Conservation (phyloP, 2,113 vertebrate species). For the Paracanthobrama guichenoti region DNA sequence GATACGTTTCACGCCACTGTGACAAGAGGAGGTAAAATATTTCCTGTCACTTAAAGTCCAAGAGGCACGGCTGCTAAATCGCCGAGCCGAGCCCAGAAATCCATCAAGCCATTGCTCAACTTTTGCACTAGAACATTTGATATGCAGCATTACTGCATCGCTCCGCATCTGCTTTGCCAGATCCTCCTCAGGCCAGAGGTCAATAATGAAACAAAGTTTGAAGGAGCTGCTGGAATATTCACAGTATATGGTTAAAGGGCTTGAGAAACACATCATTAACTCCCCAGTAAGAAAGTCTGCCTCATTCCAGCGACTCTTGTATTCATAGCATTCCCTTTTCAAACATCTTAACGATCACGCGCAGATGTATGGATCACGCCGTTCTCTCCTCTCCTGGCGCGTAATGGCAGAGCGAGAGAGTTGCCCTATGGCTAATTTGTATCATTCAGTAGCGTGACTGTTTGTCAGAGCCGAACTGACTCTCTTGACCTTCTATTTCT, state of each 20-base stretch:
- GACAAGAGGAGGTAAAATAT: conserved; percentile 47
- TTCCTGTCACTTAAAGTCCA: conserved; percentile 40
- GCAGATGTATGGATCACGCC: conserved; percentile 15
- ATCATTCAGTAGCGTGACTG: conserved; percentile 57
- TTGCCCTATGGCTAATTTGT: conserved; percentile 55
- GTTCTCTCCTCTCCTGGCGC: conserved; percentile 25
- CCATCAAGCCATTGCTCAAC: conserved; percentile 2
- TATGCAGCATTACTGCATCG: conserved; percentile 6
- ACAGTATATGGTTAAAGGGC: conserved; percentile 30
- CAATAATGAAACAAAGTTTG: conserved; percentile 38
- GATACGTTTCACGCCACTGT: conserved; percentile 40
- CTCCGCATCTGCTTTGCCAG: conserved; percentile 4
- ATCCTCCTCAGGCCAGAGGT: conserved; percentile 28
- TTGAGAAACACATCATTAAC: conserved; percentile 39
- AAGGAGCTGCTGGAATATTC: conserved; percentile 35
- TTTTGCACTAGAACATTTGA: not conserved
- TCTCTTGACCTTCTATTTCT: conserved; percentile 62
- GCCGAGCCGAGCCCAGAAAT: conserved; percentile 15
- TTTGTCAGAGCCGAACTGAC: conserved; percentile 58
- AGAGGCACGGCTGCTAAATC: conserved; percentile 20
- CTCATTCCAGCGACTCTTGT: conserved; percentile 25
- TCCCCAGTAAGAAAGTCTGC: conserved; percentile 17
- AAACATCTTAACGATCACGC: not conserved
- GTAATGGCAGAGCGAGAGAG: conserved; percentile 35
- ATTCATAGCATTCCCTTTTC: conserved; percentile 20